Evolutionary conservation across 2,888 invertebrate species (phyloP).

Genomic region (Yponomeuta plumbellus): DNA sequence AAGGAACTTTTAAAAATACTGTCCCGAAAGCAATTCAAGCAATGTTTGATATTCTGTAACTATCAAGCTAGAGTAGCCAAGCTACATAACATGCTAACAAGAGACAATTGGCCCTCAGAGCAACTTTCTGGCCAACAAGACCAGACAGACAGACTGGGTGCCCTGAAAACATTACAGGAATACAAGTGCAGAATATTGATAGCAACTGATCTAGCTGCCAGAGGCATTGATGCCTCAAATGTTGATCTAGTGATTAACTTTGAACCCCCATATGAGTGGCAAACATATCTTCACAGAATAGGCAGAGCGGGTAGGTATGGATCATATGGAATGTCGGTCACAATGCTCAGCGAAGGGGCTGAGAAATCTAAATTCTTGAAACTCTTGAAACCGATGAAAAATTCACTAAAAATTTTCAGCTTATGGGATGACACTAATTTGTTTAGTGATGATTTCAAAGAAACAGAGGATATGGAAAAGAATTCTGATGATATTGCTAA

Average conservation of each 20-base stretch:
- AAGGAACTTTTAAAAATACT: constrained; percentile 81
- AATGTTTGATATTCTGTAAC: constrained; percentile 94
- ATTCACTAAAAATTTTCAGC: constrained; percentile 36
- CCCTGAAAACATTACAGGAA: constrained; percentile 85
- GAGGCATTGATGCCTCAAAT: constrained; percentile 96
- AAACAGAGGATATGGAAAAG: neutral
- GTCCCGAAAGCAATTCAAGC: constrained; percentile 85
- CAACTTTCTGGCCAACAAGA: constrained; percentile 87
- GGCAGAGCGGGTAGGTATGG: constrained; percentile 97
- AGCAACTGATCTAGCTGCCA: constrained; percentile 92
- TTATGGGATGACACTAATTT: constrained; percentile 43
- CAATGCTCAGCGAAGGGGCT: constrained; percentile 80
- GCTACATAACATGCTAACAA: constrained; percentile 82
- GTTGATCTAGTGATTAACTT: constrained; percentile 96
- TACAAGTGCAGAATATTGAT: constrained; percentile 90
- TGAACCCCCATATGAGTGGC: constrained; percentile 87
- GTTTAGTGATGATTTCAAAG: neutral
- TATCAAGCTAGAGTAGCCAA: constrained; percentile 90
- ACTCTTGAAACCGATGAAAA: constrained; percentile 76
- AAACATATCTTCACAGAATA: constrained; percentile 95
- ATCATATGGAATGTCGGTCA: constrained; percentile 86
- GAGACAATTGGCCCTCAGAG: constrained; percentile 85
- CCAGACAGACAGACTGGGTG: constrained; percentile 85
- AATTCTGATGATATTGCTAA: neutral
- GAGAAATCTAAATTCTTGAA: constrained; percentile 78